Conservation (phyloP, 2,113 vertebrate genomes). For the Numida meleagris region DNA sequence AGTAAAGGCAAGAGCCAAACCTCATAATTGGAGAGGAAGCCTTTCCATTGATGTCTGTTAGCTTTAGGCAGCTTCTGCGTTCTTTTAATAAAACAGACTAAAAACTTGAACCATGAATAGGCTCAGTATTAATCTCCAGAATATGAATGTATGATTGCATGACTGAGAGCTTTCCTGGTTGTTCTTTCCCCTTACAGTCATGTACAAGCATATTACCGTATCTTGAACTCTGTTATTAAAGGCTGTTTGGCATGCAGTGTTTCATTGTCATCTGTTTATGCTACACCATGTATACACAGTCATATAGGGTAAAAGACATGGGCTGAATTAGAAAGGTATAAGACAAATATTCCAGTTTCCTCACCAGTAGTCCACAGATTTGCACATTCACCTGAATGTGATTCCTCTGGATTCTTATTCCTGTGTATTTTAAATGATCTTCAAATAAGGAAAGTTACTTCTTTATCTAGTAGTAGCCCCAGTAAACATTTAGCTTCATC, state of each 20-base stretch:
- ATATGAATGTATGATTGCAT: background rate
- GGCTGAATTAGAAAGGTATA: background rate
- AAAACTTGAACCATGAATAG: background rate
- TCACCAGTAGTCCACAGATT: background rate
- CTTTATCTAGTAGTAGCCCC: background rate
- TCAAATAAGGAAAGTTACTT: background rate
- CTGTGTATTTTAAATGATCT: background rate
- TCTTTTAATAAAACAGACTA: background rate
- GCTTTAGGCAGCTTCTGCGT: background rate
- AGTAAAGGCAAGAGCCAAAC: background rate
- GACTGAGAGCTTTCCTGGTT: background rate
- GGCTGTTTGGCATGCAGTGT: background rate
- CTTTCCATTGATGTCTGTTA: background rate
- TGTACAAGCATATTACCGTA: background rate
- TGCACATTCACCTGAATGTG: background rate
- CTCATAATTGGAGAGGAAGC: background rate
- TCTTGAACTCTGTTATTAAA: background rate
- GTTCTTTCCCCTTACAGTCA: background rate
- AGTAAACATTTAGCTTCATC: background rate
- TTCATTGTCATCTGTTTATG: background rate
- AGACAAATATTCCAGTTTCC: background rate
- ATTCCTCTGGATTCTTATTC: background rate
- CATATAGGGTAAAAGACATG: background rate
- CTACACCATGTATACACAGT: background rate
- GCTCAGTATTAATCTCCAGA: background rate